phyloP scores from a whole-genome alignment of 1,140 invertebrate species.

The Antheraea pernyi region DNA sequence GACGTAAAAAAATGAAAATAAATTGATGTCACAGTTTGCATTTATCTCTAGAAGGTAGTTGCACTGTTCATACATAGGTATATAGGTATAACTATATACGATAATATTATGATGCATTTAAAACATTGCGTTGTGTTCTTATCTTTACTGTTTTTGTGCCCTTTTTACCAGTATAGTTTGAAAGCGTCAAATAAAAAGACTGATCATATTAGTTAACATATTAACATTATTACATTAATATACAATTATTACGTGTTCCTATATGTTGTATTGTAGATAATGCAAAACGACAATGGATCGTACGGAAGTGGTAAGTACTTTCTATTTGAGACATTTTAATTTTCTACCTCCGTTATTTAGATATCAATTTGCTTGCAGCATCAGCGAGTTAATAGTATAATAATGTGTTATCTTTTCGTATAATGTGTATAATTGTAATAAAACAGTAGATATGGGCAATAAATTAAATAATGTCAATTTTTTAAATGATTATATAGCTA shows the following conservation, averaged over 20 bases:
- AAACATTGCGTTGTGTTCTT: slow-evolving; percentile 11
- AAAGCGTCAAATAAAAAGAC: slow-evolving; percentile 7
- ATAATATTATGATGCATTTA: slow-evolving; percentile 7
- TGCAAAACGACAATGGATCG: slow-evolving; percentile 65
- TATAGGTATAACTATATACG: not conserved
- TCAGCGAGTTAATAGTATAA: slow-evolving; percentile 26
- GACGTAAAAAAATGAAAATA: not conserved
- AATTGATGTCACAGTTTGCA: slow-evolving; percentile 5
- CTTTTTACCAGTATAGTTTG: slow-evolving; percentile 12
- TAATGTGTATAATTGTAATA: slow-evolving; percentile 60
- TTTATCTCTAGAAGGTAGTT: slow-evolving; percentile 2
- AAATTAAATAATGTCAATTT: slow-evolving; percentile 62
- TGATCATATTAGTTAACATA: not conserved
- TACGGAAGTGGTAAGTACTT: slow-evolving; percentile 64
- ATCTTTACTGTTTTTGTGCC: slow-evolving; percentile 1
- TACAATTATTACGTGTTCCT: not conserved
- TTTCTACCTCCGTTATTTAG: slow-evolving; percentile 40
- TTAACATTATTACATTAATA: not conserved
- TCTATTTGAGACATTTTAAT: slow-evolving; percentile 12
- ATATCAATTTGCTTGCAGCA: slow-evolving; percentile 27
- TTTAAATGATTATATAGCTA: slow-evolving; percentile 64
- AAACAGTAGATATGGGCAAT: slow-evolving; percentile 66
- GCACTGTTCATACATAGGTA: slow-evolving; percentile 4
- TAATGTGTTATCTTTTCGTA: slow-evolving; percentile 55
- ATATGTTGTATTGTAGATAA: slow-evolving; percentile 27